Conservation (phyloP, 2,888 invertebrate species). For the Altica lythri region DNA sequence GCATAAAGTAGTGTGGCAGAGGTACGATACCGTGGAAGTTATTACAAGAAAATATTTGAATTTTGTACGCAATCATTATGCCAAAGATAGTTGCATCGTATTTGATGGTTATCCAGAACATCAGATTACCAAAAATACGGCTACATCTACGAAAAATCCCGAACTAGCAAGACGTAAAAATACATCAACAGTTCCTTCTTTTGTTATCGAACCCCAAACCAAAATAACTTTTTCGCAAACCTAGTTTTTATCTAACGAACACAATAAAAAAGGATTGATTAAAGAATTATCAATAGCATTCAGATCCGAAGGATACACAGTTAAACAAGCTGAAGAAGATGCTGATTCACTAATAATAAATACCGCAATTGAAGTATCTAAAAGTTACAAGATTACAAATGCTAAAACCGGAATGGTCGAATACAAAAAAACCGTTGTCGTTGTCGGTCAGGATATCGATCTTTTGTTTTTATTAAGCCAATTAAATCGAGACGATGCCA, state of each 20-base stretch:
- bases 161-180: background rate
- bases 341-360: background rate
- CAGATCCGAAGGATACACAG: background rate
- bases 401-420: background rate
- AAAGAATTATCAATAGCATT: slow-evolving; percentile 1
- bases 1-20: no score
- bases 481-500: slow-evolving; percentile 27
- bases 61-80: no score
- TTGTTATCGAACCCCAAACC: slow-evolving; percentile 23
- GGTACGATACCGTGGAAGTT: no score
- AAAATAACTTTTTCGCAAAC: slow-evolving; percentile 14
- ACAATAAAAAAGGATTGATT: background rate
- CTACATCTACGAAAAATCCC: no score
- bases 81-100: no score
- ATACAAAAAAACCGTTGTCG: slow-evolving; percentile 17
- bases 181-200: slow-evolving; percentile 17
- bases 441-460: slow-evolving; percentile 43
- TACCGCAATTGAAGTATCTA: background rate
- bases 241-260: slow-evolving; percentile 4
- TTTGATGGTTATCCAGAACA: no score
- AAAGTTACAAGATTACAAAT: background rate
- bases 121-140: no score
- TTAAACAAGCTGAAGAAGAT: background rate
- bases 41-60: no score
- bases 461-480: slow-evolving; percentile 42